Conservation (phyloP, 2,888 invertebrate genomes). For the Eumacrocentrus americanus region DNA sequence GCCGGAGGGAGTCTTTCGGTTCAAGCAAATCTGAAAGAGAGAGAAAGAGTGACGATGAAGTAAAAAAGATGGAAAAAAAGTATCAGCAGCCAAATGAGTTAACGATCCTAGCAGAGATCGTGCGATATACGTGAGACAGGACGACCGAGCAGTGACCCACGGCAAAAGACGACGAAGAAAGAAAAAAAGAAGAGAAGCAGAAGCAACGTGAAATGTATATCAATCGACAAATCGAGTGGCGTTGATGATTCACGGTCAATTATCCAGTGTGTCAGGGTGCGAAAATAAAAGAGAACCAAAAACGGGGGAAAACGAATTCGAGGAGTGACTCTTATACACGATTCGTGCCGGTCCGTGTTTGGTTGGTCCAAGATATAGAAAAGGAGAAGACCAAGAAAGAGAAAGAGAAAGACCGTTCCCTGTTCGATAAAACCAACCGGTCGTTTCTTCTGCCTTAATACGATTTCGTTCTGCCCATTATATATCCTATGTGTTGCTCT, state of each 20-base stretch:
- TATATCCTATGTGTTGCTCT: constrained; percentile 33
- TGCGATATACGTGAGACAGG: constrained; percentile 22
- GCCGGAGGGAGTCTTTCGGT: constrained; percentile 25
- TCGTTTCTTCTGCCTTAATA: constrained; percentile 49
- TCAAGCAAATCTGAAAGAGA: constrained; percentile 16
- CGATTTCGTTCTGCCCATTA: constrained; percentile 54
- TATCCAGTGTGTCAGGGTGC: not conserved
- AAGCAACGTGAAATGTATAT: not conserved
- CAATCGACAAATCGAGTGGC: not conserved
- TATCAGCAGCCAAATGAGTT: constrained; percentile 18
- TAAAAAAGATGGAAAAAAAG: constrained; percentile 14
- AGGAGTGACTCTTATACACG: constrained; percentile 8
- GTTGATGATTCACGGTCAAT: constrained; percentile 6
- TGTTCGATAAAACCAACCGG: constrained; percentile 48
- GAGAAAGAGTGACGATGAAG: not conserved
- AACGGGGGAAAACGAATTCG: not conserved
- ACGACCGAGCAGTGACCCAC: constrained; percentile 18
- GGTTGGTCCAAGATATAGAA: constrained; percentile 2
- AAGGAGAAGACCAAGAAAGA: constrained; percentile 23
- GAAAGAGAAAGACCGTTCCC: constrained; percentile 39
- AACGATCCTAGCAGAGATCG: constrained; percentile 29
- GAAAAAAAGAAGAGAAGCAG: not conserved
- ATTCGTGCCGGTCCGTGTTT: constrained; percentile 7
- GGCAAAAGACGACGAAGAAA: constrained; percentile 7
- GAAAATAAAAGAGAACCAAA: not conserved